Percentiles rank a stretch among this genome's conserved stretches.
Evolutionary conservation across 2,888 invertebrate species (phyloP).

Genomic region (Blastobasis adustella): DNA sequence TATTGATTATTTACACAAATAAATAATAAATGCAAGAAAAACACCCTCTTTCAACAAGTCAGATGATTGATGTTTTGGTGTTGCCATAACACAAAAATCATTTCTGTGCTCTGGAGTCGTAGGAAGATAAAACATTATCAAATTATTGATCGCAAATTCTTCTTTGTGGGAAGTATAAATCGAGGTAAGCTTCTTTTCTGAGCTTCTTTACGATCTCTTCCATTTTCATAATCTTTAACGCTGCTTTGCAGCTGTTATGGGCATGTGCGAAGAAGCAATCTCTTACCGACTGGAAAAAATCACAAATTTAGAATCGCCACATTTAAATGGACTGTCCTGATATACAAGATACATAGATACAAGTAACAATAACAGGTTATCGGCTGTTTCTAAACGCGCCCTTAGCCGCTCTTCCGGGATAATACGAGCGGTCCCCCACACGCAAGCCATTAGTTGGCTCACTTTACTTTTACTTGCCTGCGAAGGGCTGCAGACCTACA

Average conservation of each 20-base stretch:
- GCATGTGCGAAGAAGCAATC: conserved; percentile 69
- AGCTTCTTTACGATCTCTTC: conserved; percentile 65
- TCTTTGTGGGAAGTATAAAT: conserved; percentile 62
- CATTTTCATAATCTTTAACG: conserved; percentile 64
- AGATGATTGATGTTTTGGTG: conserved; percentile 53
- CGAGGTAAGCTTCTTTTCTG: conserved; percentile 64
- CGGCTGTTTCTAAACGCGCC: too few relatives aligned
- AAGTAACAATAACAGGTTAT: too few relatives aligned
- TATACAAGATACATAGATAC: too few relatives aligned
- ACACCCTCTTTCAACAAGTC: conserved; percentile 31
- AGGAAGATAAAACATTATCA: not conserved
- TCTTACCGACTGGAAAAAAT: conserved; percentile 51
- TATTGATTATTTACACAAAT: conserved; percentile 51
- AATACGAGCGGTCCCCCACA: too few relatives aligned
- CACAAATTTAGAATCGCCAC: not conserved
- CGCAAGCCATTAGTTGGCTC: too few relatives aligned
- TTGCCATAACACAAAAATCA: conserved; percentile 24
- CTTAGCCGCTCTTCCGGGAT: too few relatives aligned
- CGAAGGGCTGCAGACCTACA: too few relatives aligned
- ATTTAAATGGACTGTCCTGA: not conserved
- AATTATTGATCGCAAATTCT: conserved; percentile 34
- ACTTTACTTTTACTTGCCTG: too few relatives aligned
- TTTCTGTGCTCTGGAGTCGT: not conserved
- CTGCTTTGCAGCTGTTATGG: conserved; percentile 67
- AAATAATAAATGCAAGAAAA: conserved; percentile 41